Evolutionary conservation across 1,140 invertebrate genomes (phyloP).

Genomic region (Oryzaephilus surinamensis): DNA sequence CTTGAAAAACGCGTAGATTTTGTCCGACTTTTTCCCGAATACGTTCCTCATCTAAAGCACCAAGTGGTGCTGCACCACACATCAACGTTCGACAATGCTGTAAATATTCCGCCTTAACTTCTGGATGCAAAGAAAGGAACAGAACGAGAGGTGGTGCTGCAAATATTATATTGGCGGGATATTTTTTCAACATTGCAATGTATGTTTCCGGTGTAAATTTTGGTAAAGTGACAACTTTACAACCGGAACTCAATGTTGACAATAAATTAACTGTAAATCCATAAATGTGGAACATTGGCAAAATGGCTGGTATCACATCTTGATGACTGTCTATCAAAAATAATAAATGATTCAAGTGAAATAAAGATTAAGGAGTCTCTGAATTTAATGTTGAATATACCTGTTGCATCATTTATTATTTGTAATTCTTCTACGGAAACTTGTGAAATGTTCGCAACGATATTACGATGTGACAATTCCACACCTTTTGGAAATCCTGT

Average conservation of each 20-base stretch:
- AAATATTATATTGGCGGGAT: constrained; percentile 43
- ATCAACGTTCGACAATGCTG: constrained; percentile 42
- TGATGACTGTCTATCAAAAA: too few relatives aligned
- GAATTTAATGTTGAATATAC: too few relatives aligned
- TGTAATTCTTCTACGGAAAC: neutral
- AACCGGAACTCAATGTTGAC: constrained; percentile 47
- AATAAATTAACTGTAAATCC: constrained; percentile 50
- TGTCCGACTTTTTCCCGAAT: constrained; percentile 37
- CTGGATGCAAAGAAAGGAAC: constrained; percentile 52
- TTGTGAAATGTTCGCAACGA: constrained; percentile 41
- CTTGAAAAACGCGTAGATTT: constrained; percentile 29
- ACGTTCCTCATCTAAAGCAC: constrained; percentile 42
- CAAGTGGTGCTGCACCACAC: constrained; percentile 58
- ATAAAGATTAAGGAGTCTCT: too few relatives aligned
- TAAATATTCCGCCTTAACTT: constrained; percentile 46
- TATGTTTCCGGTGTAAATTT: constrained; percentile 57
- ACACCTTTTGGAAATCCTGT: constrained; percentile 83
- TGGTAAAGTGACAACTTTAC: constrained; percentile 56
- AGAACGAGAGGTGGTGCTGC: constrained; percentile 51
- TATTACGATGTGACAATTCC: constrained; percentile 58
- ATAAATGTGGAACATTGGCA: constrained; percentile 80
- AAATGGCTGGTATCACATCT: constrained; percentile 45
- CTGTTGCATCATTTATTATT: neutral
- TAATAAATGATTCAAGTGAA: too few relatives aligned
- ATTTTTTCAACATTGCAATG: constrained; percentile 41